A percentile compares a stretch with the other conserved stretches of the same genome.
Evolutionary conservation across 2,888 invertebrate genomes (phyloP).

Genomic region (Phyllotreta striolata): DNA sequence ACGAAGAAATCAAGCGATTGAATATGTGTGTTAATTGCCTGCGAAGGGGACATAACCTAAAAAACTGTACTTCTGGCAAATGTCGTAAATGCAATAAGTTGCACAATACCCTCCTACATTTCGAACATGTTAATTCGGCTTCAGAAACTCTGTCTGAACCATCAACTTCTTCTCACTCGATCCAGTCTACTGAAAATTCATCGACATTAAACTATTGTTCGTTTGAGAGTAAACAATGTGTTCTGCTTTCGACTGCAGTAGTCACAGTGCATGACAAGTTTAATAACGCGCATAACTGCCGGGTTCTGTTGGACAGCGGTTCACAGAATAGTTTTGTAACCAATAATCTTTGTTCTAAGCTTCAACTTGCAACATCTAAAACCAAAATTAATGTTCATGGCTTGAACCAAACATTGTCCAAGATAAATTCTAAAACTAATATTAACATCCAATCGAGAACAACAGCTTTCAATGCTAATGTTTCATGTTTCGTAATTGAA

Average conservation of each 20-base stretch:
- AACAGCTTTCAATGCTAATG: conserved; percentile 8
- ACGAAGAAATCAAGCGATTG: conserved; percentile 24
- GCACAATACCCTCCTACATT: conserved; percentile 26
- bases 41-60: conserved; percentile 6
- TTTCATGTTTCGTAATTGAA: conserved; percentile 18
- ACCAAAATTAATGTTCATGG: not conserved
- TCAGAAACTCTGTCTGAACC: not conserved
- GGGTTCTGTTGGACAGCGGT: conserved; percentile 24
- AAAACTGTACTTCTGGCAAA: conserved; percentile 17
- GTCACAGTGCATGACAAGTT: conserved; percentile 12
- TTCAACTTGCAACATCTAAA: conserved; percentile 17
- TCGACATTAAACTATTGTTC: conserved; percentile 5
- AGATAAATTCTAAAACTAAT: conserved; percentile 4
- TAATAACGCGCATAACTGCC: conserved; percentile 7
- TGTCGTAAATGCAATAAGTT: conserved; percentile 21
- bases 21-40: conserved; percentile 20
- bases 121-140: not conserved
- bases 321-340: conserved; percentile 28
- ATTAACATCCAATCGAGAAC: conserved; percentile 9
- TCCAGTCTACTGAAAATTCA: not conserved
- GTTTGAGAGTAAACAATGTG: conserved; percentile 2
- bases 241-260: conserved; percentile 22
- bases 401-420: conserved; percentile 9
- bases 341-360: conserved; percentile 5
- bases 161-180: not conserved